Percentiles rank a stretch among this genome's conserved stretches.
phyloP scores from a whole-genome alignment of 2,113 vertebrate species.

The Aphelocoma coerulescens region DNA sequence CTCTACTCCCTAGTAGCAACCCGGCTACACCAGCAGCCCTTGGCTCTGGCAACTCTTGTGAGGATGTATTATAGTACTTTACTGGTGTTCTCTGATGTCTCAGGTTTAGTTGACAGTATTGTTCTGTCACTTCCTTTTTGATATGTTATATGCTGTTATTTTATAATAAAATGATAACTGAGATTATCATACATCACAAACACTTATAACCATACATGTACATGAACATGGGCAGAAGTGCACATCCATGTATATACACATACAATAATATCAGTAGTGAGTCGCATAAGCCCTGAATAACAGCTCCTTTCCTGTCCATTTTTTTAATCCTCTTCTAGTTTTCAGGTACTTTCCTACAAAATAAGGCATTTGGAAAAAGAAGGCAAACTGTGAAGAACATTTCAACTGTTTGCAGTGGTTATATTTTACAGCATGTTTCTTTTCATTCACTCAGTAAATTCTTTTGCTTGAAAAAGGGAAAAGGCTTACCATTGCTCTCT shows the following conservation, averaged over 20 bases:
- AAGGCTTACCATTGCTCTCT: background rate
- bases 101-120: background rate
- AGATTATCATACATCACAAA: background rate
- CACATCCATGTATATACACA: rapidly evolving
- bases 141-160: background rate
- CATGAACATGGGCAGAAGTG: background rate
- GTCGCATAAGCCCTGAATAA: background rate
- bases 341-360: background rate
- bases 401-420: background rate
- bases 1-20: background rate
- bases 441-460: background rate
- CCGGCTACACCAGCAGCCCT: background rate
- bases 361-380: background rate
- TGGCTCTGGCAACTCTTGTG: background rate
- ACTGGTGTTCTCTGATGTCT: background rate
- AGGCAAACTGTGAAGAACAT: background rate
- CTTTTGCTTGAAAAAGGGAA: background rate
- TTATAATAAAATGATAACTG: background rate
- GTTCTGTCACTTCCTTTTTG: background rate
- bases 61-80: rapidly evolving
- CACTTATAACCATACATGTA: background rate
- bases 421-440: background rate
- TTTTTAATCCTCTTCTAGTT: background rate
- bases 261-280: background rate
- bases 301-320: background rate